Conservation (phyloP, 2,113 vertebrate species). For the Xyliphius kryptos region DNA sequence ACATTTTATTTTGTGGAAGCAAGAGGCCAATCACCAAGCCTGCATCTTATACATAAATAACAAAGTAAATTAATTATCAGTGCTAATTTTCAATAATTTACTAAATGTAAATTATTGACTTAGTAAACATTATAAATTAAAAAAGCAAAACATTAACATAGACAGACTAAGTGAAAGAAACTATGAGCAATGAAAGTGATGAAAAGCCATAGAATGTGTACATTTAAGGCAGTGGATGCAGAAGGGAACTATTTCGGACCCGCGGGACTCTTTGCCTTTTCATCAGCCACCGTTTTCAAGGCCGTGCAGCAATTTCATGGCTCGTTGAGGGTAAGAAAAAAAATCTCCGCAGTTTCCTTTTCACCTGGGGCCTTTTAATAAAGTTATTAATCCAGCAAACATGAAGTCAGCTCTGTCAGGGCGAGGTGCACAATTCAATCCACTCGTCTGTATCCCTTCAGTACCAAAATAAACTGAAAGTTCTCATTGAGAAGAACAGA, state of each 20-base stretch:
- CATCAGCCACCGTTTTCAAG: slow-evolving; percentile 36
- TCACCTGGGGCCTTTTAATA: slow-evolving; percentile 41
- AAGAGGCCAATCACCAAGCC: too few species aligned
- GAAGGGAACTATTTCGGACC: slow-evolving; percentile 20
- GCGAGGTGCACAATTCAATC: slow-evolving; percentile 3
- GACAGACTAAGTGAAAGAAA: too few species aligned
- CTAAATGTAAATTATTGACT: too few species aligned
- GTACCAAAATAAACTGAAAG: slow-evolving; percentile 18
- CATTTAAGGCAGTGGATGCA: too few species aligned
- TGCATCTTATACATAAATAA: too few species aligned
- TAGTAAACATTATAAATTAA: too few species aligned
- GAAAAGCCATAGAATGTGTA: too few species aligned
- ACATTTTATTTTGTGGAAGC: too few species aligned
- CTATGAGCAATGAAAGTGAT: too few species aligned
- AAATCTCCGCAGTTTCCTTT: slow-evolving; percentile 26
- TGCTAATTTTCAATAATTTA: too few species aligned
- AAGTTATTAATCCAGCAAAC: slow-evolving; percentile 45
- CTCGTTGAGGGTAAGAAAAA: slow-evolving; percentile 38
- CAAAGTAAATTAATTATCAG: too few species aligned
- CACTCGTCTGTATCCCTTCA: not conserved
- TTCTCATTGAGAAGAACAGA: not conserved
- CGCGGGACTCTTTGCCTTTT: slow-evolving; percentile 37
- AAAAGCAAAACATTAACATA: too few species aligned
- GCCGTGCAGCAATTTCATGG: slow-evolving; percentile 45
- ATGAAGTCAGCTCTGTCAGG: slow-evolving; percentile 17